Base-by-base conservation (phyloP, 2,113 vertebrate species). In the Sporophila hypoxantha region DNA sequence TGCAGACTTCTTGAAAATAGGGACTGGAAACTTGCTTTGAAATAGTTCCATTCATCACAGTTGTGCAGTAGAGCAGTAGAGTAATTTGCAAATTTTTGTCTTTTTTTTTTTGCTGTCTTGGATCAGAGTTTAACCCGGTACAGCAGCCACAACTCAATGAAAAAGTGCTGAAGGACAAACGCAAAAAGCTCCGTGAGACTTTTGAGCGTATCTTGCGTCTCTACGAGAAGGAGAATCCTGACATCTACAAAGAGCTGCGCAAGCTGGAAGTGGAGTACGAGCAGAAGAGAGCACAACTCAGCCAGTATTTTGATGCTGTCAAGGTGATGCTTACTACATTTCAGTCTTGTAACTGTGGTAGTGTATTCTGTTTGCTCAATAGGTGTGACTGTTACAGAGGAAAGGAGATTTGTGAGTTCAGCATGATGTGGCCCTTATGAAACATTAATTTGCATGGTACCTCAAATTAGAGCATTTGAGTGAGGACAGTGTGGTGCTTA, bases 231-330 rank as follows among this genome's bases (percentile, higher is more conserved):
- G 99, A 99, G 92, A 99, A 99, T 80, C 99, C 99, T 1, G 99
- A 99, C 37, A 99, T 98, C 30, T 99, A 99, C 89, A 99, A 99
- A 91, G 99, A 99, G 17, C 94, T 99, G 17, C 98, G 99, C 42
- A 99, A 99, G 68, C 30, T 99, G 65, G 99, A 99, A 87, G 95
- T 98, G 56, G 99, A 99, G 50, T 99, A 99, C 5, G 99, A 99
- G 88, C 99, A 98, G 95, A 99, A 99, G 91, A 97, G 99, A n/a
- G 98, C 98, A 9, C 99, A 99, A 52, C 98, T 99, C 77, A 98
- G 99, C 68, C 98, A 99, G 37, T 99, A 99, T 95, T 99, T 99
- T 75, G 98, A 99, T 95, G 99, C 99, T 30, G 99, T 99, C 85
- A 99, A 99, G 98, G 99, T 99, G 88, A 70, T 91, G 27, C 27